A percentile compares a stretch with the other conserved stretches of the same genome.
phyloP scores from a whole-genome alignment of 1,140 invertebrate genomes.

The Augochlora pura region DNA sequence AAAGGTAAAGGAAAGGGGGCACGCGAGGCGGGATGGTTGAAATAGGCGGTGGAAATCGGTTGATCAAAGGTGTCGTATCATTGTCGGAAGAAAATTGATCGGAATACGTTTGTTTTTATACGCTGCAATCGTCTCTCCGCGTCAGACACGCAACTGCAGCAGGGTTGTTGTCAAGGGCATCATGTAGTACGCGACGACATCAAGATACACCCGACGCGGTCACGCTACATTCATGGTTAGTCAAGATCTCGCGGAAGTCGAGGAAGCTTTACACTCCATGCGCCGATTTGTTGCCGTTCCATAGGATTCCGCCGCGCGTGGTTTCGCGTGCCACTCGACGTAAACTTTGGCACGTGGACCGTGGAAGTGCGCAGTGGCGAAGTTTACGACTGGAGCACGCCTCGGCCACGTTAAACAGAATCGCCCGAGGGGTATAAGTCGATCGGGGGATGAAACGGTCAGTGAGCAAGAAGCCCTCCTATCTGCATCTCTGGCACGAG shows the following conservation, averaged over 20 bases:
- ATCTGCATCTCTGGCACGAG: conserved; percentile 71
- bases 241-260: background rate
- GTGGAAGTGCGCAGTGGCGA: conserved; percentile 26
- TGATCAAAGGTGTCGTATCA: background rate
- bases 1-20: background rate
- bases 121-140: conserved; percentile 15
- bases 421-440: background rate
- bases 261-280: background rate
- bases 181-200: background rate
- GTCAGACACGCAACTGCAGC: conserved; percentile 46
- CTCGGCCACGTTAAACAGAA: conserved; percentile 5
- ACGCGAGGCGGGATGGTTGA: background rate
- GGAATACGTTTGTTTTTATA: background rate
- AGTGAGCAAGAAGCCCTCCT: conserved; percentile 55
- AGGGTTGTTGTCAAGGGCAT: conserved; percentile 55
- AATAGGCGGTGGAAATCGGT: background rate
- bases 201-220: conserved; percentile 21
- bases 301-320: background rate
- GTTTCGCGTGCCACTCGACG: background rate
- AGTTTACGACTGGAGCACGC: conserved; percentile 12
- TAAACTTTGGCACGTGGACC: background rate
- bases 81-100: conserved; percentile 14
- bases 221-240: conserved; percentile 29
- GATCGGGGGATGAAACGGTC: conserved; percentile 60
- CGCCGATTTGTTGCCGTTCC: background rate